phyloP scores from a whole-genome alignment of 2,888 invertebrate genomes.

The Unio delphinus region DNA sequence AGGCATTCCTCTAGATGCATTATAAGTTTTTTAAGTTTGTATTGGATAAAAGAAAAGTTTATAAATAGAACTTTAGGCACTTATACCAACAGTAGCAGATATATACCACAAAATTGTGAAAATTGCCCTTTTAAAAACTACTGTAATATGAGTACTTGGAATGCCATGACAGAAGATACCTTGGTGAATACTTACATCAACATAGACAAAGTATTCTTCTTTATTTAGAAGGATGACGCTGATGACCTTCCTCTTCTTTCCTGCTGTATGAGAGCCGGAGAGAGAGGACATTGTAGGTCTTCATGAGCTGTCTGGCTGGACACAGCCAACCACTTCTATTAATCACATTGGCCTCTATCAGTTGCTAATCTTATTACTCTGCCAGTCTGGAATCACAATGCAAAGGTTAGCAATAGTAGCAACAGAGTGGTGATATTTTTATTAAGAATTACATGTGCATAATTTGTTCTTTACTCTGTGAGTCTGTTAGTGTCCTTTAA shows the following conservation, averaged over 20 bases:
- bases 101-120: neutral
- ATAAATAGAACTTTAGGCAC: neutral
- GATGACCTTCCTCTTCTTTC: constrained; percentile 61
- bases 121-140: neutral
- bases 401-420: no score
- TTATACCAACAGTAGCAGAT: neutral
- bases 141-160: neutral
- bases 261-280: constrained; percentile 38
- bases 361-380: no score
- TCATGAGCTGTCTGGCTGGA: no score
- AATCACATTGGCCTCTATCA: no score
- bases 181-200: constrained; percentile 55
- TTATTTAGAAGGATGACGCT: constrained; percentile 55
- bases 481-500: no score
- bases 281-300: constrained; percentile 36
- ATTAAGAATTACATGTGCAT: no score
- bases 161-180: neutral
- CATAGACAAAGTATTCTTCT: constrained; percentile 50
- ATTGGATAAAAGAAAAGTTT: neutral
- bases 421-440: no score
- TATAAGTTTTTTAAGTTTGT: no score
- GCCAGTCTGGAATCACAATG: no score
- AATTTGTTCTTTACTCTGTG: no score
- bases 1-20: no score
- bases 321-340: no score